phyloP scores from a whole-genome alignment of 2,888 invertebrate species.

The Corythucha ciliata region DNA sequence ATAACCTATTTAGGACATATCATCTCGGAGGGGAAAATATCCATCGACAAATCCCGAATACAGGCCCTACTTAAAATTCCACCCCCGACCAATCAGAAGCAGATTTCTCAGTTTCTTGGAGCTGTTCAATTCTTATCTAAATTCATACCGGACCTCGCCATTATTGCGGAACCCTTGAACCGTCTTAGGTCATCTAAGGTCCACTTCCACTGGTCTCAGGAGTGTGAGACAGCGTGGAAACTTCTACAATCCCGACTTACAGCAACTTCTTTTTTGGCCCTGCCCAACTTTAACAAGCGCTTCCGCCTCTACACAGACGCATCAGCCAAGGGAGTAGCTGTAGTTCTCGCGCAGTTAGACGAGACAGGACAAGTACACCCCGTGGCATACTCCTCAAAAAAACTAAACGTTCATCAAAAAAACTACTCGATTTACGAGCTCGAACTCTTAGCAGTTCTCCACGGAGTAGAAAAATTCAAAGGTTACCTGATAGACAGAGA shows the following conservation, averaged over 20 bases:
- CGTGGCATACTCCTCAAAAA: background rate
- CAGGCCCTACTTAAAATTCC: conserved; percentile 8
- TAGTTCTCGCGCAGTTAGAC: conserved; percentile 5
- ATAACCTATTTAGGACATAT: conserved; percentile 22
- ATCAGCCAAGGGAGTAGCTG: conserved; percentile 1
- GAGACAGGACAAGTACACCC: background rate
- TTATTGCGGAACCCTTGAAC: too few relatives aligned
- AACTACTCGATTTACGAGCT: conserved; percentile 10
- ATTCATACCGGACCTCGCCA: conserved; percentile 6
- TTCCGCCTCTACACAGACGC: conserved; percentile 12
- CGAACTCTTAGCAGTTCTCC: conserved; percentile 2
- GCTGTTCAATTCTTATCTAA: conserved; percentile 8
- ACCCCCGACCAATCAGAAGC: conserved; percentile 9
- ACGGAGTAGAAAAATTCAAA: conserved; percentile 1
- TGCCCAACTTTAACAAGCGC: too few relatives aligned
- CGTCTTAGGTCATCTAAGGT: too few relatives aligned
- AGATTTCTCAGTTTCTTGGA: conserved; percentile 14
- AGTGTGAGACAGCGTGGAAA: too few relatives aligned
- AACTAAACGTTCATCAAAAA: background rate
- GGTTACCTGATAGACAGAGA: background rate
- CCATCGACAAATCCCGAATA: background rate
- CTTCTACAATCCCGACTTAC: too few relatives aligned
- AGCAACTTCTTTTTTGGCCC: too few relatives aligned
- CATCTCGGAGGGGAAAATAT: conserved; percentile 9
- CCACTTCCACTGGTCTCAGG: too few relatives aligned